Evolutionary conservation across 2,113 vertebrate genomes (phyloP).

Genomic region (Caloenas nicobarica): DNA sequence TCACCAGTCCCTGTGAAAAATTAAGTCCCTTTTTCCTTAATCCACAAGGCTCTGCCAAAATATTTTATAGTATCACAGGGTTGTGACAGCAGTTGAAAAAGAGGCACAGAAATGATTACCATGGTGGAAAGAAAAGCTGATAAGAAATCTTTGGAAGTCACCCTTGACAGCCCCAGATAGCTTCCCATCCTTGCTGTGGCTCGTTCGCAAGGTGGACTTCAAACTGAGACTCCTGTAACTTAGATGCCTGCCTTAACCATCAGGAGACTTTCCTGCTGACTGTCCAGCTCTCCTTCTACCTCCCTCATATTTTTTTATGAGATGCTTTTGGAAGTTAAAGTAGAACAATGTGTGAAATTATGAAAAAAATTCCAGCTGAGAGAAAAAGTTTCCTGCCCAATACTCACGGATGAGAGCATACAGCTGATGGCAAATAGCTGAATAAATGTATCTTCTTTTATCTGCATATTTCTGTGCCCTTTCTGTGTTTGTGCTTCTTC

Average conservation of each 20-base stretch:
- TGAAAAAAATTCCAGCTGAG: background rate
- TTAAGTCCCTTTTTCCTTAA: background rate
- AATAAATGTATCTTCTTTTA: background rate
- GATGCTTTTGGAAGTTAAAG: background rate
- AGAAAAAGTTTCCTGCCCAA: background rate
- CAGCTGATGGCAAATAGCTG: background rate
- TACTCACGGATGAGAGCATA: background rate
- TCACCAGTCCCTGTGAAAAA: background rate
- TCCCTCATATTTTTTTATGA: background rate
- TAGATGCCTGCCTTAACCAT: background rate
- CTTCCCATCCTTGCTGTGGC: background rate
- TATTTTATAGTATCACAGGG: accelerated
- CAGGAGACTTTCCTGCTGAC: background rate
- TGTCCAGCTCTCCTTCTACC: background rate
- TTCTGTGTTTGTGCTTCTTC: constrained; percentile 15
- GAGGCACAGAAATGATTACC: background rate
- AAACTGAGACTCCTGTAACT: background rate
- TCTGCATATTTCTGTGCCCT: background rate
- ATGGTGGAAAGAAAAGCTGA: background rate
- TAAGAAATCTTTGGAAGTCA: background rate
- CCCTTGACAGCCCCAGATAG: accelerated
- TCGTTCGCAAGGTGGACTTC: background rate
- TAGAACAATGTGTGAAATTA: background rate
- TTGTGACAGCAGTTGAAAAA: background rate
- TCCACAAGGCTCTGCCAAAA: background rate